Base-by-base conservation (phyloP, 92 coral and sea anemone genomes). In the Paramuricea clavata region DNA sequence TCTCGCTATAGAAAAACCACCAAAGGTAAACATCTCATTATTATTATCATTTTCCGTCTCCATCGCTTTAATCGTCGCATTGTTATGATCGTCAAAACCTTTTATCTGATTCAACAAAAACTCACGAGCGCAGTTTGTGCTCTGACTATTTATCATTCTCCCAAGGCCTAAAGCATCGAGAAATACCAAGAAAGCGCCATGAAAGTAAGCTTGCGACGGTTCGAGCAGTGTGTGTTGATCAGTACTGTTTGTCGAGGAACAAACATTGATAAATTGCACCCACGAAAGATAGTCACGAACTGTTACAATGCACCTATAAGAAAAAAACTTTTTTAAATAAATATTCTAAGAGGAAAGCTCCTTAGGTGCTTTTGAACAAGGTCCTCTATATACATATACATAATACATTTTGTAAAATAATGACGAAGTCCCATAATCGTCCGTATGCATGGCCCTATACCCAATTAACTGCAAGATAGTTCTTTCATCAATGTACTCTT, bases 111-210 rank as follows among this genome's bases (percentile, higher is more conserved):
- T 56, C 57, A 77, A 72, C 21, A 95, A 90, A 47, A 91, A 95
- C 6, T 89, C 85, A 39, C 95, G 92, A 26, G 96, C 93, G 67
- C 72, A 69, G 59, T 79, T 76, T 69, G 87, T 87, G 80, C 76
- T 60, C 81, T 70, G 47, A 78, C 42, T 73, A 69, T 83, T 56
- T 15, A 26, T 47, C 41, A 87, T 34, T 34, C 89, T 32, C 7
- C 98, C 98, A 74, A 95, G 83, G 11, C 98, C 98, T 35, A 95
- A 86, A 27, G 98, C 97, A 67, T 95, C 98, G 59, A 95, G 86
- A 82, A 97, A 95, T 11, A 97, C 99, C 33, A 97, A 92, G 62
- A 94, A 97, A 16, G 98, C 99, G 35, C 99, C 99, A 65, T 97
- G 99, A 42, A 94, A 89, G 62, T 97, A 97, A 1, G 95, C 93